Percentiles rank a stretch among this genome's conserved stretches.
These are phyloP conservation scores for Pogonomyrmex californicus DNA, from an alignment of 1,140 invertebrate species.

Conservation along the genomic window DNA sequence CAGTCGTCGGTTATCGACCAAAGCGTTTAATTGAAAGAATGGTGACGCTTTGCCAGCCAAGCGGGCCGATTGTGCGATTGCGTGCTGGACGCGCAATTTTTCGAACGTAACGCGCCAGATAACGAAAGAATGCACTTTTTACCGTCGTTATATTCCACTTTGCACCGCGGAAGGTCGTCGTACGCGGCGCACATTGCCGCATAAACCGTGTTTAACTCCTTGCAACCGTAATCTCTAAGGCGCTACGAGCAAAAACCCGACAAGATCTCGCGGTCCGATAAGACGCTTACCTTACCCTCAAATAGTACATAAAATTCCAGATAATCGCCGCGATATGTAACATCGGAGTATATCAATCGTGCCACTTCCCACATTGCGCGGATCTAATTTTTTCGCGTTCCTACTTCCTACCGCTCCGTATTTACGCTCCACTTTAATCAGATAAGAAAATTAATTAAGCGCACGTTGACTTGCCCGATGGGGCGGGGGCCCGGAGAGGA, in stretches of 20 bases:
- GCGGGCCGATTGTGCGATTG: conserved; percentile 18
- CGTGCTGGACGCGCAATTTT: conserved; percentile 6
- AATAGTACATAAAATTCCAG: conserved; percentile 20
- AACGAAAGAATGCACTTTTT: conserved; percentile 71
- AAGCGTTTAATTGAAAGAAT: conserved; percentile 56
- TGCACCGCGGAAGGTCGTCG: conserved; percentile 38
- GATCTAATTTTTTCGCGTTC: neutral
- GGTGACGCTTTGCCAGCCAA: conserved; percentile 23
- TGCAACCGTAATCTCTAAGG: conserved; percentile 33
- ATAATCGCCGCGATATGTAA: conserved; percentile 13
- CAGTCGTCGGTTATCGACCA: conserved; percentile 14
- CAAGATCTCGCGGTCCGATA: conserved; percentile 32
- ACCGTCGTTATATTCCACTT: conserved; percentile 5
- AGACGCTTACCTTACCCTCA: conserved; percentile 15
- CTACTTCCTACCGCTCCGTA: neutral
- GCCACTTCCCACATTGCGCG: conserved; percentile 1
- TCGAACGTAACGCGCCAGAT: conserved; percentile 46
- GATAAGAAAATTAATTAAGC: conserved; percentile 41
- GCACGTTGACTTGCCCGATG: neutral
- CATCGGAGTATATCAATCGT: conserved; percentile 7
- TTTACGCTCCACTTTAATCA: neutral
- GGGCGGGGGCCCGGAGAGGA: no score
- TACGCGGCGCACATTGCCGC: neutral
- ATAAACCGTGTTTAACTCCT: conserved; percentile 16
- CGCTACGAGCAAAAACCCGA: conserved; percentile 34